Conservation (phyloP, 2,888 invertebrate species). For the Drosophila birchii region DNA sequence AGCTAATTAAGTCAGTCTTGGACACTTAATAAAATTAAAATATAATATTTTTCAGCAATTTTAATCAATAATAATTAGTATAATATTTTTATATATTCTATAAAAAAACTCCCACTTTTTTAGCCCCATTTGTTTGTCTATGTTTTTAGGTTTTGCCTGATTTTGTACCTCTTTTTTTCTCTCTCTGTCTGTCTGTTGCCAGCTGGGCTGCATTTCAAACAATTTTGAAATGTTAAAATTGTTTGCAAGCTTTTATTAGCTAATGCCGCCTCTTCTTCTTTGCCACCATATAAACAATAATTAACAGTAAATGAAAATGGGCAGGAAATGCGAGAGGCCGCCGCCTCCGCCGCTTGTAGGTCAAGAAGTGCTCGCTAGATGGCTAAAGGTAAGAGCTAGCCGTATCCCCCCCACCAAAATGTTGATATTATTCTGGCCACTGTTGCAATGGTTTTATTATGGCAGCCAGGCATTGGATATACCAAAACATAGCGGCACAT, state of each 20-base stretch:
- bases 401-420: slow-evolving; percentile 11
- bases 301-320: slow-evolving; percentile 64
- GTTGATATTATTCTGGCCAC: slow-evolving; percentile 18
- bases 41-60: neutral
- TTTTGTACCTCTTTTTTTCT: slow-evolving; percentile 14
- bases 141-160: slow-evolving; percentile 9
- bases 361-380: slow-evolving; percentile 61
- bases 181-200: slow-evolving; percentile 32
- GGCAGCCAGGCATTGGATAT: slow-evolving; percentile 27
- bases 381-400: slow-evolving; percentile 15
- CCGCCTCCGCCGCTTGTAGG: slow-evolving; percentile 59
- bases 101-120: neutral
- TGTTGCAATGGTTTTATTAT: slow-evolving; percentile 44
- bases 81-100: neutral
- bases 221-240: slow-evolving; percentile 51
- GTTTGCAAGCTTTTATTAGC: slow-evolving; percentile 68
- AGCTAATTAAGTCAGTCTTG: too few species aligned
- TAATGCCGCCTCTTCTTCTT: slow-evolving; percentile 23
- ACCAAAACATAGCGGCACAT: slow-evolving; percentile 28
- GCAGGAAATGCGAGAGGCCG: slow-evolving; percentile 63
- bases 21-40: neutral
- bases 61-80: too few species aligned
- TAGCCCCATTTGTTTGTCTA: slow-evolving; percentile 8
- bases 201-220: slow-evolving; percentile 61
- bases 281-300: slow-evolving; percentile 56